phyloP scores from a whole-genome alignment of 2,113 vertebrate genomes.

The Notothenia coriiceps region DNA sequence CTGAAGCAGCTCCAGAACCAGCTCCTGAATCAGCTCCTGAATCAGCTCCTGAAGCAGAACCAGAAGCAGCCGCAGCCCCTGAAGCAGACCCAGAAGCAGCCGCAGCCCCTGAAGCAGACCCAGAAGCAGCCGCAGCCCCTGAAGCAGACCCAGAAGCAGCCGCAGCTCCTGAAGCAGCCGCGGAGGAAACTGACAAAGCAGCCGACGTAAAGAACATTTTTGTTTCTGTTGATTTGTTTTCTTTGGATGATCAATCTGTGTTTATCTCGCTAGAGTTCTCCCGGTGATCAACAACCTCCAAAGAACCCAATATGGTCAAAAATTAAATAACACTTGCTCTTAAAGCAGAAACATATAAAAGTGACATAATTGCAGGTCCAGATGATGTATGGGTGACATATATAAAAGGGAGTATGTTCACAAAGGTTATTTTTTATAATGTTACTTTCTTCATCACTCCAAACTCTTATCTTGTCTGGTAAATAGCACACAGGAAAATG shows the following conservation, averaged over 20 bases:
- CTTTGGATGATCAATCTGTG: not conserved
- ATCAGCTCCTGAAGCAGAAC: too few species aligned
- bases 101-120: not conserved
- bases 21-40: not conserved
- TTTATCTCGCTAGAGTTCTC: not conserved
- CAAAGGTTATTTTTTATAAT: not conserved
- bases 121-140: not conserved
- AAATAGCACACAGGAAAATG: not conserved
- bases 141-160: too few species aligned
- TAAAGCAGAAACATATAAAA: not conserved
- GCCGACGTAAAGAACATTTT: slow-evolving; percentile 19
- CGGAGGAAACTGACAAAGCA: not conserved
- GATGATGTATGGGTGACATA: not conserved
- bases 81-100: too few species aligned
- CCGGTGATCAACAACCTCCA: not conserved
- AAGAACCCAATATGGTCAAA: not conserved
- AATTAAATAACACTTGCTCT: not conserved
- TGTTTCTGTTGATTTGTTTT: not conserved
- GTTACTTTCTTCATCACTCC: not conserved
- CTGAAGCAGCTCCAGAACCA: not conserved
- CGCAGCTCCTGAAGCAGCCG: not conserved
- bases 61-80: too few species aligned
- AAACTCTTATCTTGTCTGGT: not conserved
- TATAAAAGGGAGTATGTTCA: not conserved
- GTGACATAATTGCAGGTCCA: not conserved